Evolutionary conservation across 2,797 vertebrate species (phyloP).

Genomic region (Sternarchorhynchus goeldii): DNA sequence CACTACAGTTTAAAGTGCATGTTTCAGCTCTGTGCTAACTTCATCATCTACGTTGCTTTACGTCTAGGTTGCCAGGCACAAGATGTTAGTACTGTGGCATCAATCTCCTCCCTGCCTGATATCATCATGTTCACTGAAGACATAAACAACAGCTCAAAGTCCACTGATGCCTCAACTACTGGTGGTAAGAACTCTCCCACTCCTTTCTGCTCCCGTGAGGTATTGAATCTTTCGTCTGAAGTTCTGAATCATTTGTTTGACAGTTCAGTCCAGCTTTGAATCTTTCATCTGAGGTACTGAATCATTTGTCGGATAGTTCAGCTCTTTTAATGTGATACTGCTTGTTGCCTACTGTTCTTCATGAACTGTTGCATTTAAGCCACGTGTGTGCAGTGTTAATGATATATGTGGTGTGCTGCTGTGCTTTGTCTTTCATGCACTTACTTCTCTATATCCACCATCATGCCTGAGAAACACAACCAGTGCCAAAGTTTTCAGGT

Average conservation of each 20-base stretch:
- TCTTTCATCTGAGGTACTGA: too few relatives aligned
- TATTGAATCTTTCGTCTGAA: too few relatives aligned
- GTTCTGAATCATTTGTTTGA: too few relatives aligned
- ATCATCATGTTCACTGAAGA: rapidly evolving
- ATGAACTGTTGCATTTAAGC: background rate
- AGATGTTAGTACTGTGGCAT: background rate
- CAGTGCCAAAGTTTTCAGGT: too few relatives aligned
- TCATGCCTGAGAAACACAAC: too few relatives aligned
- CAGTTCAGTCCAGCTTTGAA: too few relatives aligned
- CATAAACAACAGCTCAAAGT: rapidly evolving
- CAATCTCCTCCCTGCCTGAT: too few relatives aligned
- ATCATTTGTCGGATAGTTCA: too few relatives aligned
- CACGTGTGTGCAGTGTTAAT: background rate
- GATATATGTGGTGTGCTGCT: background rate
- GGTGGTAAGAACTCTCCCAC: constrained; percentile 5
- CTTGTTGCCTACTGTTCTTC: background rate
- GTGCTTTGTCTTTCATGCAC: background rate
- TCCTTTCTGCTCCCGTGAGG: too few relatives aligned
- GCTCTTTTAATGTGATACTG: background rate
- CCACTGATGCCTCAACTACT: background rate
- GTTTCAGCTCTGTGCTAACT: too few relatives aligned
- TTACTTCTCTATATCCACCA: background rate
- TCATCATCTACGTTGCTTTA: background rate
- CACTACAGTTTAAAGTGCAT: too few relatives aligned
- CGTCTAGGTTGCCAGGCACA: constrained; percentile 38